These are phyloP conservation scores for Cardinalis cardinalis DNA, from an alignment of 2,113 vertebrate species.

Conservation along the genomic window DNA sequence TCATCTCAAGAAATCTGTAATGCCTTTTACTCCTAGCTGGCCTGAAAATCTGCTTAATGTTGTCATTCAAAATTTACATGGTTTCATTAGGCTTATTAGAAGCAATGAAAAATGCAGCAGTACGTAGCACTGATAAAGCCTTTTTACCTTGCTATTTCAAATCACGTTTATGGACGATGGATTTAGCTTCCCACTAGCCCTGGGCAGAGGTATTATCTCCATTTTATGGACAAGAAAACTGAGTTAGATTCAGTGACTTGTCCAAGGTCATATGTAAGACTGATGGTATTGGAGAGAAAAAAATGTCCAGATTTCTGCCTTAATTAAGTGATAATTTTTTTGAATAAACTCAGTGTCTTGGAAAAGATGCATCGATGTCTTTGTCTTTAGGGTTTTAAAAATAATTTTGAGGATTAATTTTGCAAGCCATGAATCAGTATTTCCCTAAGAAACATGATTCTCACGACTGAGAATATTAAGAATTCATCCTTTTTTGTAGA, in stretches of 20 bases:
- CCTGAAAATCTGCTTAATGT: conserved; percentile 54
- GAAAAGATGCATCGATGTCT: not conserved
- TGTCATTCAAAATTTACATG: conserved; percentile 57
- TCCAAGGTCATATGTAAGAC: conserved; percentile 28
- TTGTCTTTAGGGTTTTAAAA: conserved; percentile 18
- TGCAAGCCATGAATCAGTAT: not conserved
- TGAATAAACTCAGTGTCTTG: conserved; percentile 8
- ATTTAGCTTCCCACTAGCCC: conserved; percentile 53
- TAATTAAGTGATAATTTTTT: conserved; percentile 35
- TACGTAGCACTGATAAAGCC: conserved; percentile 51
- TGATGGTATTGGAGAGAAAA: not conserved
- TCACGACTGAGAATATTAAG: not conserved
- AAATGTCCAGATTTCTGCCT: not conserved
- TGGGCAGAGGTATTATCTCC: conserved; percentile 58
- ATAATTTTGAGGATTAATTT: conserved; percentile 1
- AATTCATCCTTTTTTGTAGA: not conserved
- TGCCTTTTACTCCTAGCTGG: conserved; percentile 39
- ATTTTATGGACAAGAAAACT: conserved; percentile 60
- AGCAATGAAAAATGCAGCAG: conserved; percentile 62
- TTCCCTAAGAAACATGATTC: not conserved
- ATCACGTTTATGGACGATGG: conserved; percentile 43
- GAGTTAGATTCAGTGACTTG: conserved; percentile 62
- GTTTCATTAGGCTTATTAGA: conserved; percentile 63
- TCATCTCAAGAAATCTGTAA: conserved; percentile 51
- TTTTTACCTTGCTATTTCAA: conserved; percentile 61